phyloP scores from a whole-genome alignment of 2,797 vertebrate species.

The Lindbergichthys nudifrons region DNA sequence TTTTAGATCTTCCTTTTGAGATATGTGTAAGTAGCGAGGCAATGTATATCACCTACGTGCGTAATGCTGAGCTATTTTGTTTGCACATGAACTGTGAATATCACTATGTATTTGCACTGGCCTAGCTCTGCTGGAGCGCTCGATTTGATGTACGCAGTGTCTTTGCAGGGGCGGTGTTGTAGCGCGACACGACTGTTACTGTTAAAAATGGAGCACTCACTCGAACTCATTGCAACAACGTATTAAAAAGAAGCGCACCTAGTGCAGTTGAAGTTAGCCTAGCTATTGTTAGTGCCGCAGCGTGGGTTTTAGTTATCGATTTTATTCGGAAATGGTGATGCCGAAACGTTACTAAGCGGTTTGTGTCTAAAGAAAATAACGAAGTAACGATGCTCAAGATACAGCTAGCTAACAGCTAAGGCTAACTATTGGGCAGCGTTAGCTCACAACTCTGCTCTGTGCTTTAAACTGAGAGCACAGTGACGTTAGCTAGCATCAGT shows the following conservation, averaged over 20 bases:
- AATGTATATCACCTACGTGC: rapidly evolving
- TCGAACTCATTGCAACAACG: rapidly evolving
- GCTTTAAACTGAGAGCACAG: background rate
- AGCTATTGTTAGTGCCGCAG: conserved; percentile 53
- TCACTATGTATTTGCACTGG: conserved; percentile 43
- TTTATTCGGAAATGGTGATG: background rate
- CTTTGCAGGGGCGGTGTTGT: conserved; percentile 10
- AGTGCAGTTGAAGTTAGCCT: conserved; percentile 52
- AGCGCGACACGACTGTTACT: rapidly evolving
- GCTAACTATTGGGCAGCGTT: background rate
- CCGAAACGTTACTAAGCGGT: rapidly evolving
- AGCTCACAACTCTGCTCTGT: background rate
- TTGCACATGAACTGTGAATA: background rate
- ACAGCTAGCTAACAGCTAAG: background rate
- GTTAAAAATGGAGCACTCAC: rapidly evolving
- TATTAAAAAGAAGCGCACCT: conserved; percentile 24
- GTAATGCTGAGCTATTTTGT: background rate
- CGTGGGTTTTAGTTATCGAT: background rate
- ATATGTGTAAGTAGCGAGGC: rapidly evolving
- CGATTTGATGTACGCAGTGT: background rate
- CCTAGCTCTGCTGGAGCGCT: conserved; percentile 49
- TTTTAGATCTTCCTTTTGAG: rapidly evolving
- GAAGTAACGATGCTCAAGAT: too few relatives aligned
- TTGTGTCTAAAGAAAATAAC: background rate
- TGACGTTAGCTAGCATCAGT: too few relatives aligned